Percentiles rank a stretch among this genome's conserved stretches.
These are phyloP conservation scores for Tychaedon coryphoeus DNA, from an alignment of 2,113 vertebrate genomes.

Conservation along the genomic window DNA sequence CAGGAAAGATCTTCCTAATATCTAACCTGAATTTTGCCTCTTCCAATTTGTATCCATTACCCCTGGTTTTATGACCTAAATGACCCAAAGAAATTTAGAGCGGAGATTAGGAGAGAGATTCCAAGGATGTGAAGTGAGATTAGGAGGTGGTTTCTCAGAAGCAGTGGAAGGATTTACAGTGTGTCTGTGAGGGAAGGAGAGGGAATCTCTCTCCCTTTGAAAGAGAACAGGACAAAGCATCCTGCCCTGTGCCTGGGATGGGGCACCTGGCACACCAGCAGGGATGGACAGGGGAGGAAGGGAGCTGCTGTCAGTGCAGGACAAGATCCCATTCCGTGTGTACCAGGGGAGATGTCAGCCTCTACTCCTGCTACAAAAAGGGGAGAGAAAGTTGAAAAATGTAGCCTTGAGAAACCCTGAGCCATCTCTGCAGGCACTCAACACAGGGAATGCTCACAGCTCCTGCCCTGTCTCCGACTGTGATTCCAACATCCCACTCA, in stretches of 20 bases:
- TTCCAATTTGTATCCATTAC: neutral
- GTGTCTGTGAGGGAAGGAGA: neutral
- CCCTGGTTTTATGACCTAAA: too few species aligned
- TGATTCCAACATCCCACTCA: neutral
- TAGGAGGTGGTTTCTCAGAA: neutral
- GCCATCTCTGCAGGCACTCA: neutral
- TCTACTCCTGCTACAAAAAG: neutral
- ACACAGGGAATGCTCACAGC: neutral
- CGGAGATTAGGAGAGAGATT: neutral
- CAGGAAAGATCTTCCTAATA: neutral
- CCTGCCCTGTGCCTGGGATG: too few species aligned
- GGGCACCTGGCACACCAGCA: neutral
- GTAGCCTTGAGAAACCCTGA: neutral
- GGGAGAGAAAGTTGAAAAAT: neutral
- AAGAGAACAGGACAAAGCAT: neutral
- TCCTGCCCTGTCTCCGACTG: neutral
- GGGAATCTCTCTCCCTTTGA: neutral
- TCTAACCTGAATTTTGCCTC: neutral
- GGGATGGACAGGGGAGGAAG: neutral
- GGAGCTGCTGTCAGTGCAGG: neutral
- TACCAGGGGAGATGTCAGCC: neutral
- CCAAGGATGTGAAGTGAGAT: neutral
- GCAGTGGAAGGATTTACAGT: neutral
- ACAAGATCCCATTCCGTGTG: neutral
- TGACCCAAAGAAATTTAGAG: neutral